Evolutionary conservation across 1,140 invertebrate species (phyloP).

Genomic region (Marisa cornuarietis): DNA sequence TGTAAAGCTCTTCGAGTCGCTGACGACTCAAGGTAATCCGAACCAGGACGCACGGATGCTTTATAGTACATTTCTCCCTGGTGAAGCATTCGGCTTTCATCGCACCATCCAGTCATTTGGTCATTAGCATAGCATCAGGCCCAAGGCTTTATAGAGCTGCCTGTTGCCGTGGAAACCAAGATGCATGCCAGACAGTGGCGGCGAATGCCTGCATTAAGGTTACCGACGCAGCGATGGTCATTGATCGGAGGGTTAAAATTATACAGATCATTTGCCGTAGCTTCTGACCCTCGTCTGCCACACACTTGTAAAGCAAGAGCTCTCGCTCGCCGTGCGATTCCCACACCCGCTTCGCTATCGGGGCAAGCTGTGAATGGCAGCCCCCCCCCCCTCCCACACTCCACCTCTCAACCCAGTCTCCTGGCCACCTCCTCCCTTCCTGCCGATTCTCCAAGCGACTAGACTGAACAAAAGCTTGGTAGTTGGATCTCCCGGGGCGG

Average conservation of each 20-base stretch:
- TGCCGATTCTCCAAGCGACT: no score
- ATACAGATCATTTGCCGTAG: background rate
- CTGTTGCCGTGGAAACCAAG: slow-evolving; percentile 27
- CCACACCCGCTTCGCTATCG: no score
- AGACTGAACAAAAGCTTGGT: background rate
- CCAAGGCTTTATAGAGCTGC: background rate
- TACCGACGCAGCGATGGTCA: slow-evolving; percentile 2
- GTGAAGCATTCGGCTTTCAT: background rate
- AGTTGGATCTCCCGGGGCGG: background rate
- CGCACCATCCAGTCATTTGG: background rate
- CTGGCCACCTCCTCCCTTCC: no score
- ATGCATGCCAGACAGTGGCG: slow-evolving; percentile 21
- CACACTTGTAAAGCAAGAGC: background rate
- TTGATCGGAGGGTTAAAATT: slow-evolving; percentile 16
- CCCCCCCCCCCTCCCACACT: no score
- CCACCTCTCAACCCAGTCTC: no score
- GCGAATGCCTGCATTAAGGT: background rate
- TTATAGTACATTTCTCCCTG: no score
- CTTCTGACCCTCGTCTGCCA: background rate
- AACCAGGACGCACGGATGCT: no score
- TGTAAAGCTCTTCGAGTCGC: no score
- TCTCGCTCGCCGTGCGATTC: background rate
- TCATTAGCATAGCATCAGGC: slow-evolving; percentile 25
- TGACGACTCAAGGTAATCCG: no score
- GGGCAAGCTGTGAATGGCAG: no score